Base-by-base conservation (phyloP, 35 echinoderm and acorn worm species). In the Holothuria glaberrima region DNA sequence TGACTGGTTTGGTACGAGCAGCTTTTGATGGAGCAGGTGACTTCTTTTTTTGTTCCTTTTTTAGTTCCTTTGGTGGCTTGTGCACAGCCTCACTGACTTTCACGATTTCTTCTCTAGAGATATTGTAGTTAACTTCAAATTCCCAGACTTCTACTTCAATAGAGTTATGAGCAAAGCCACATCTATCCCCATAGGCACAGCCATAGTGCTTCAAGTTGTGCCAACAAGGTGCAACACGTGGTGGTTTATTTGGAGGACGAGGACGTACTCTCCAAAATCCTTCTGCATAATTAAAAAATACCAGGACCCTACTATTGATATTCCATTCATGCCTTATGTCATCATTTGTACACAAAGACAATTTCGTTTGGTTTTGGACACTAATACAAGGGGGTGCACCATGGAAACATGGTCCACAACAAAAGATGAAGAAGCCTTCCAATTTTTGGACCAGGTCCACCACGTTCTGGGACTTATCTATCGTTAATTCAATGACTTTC, bases 131-230 rank as follows among this genome's bases (percentile, higher is more conserved):
- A 12, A 82, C 76, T 45, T 95, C 93, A 69, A 89, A 91, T 36
- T 83, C 73, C 95, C 95, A 97, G 10, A 97, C 38, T 32, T 90
- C 87, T 0, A 92, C 79, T 59, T 97, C 95, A 62, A 88, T 67
- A 22, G 56, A 21, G 56, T 90, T 92, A 41, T 97, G 95, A 29
- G 89, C 95, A 94, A 94, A 97, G 12, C 81, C 56, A 77, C 95
- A 97, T 5, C 25, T 86, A 48, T 94, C 32, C 24, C 89, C 90
- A 6, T 38, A 66, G 9, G 48, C 31, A 65, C 94, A 97, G 5
- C 91, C 91, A 81, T 88, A 90, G 20, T 64, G n/a, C 59, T 59
- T 93, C 31, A 75, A 20, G 22, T 71, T 30, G 61, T 93, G 71
- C 88, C 91, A 87, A 36, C 94, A 97, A 45, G 89, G 84, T 27